Base-by-base conservation (phyloP, 2,797 vertebrate genomes). In the Petrocephalus sullivani region DNA sequence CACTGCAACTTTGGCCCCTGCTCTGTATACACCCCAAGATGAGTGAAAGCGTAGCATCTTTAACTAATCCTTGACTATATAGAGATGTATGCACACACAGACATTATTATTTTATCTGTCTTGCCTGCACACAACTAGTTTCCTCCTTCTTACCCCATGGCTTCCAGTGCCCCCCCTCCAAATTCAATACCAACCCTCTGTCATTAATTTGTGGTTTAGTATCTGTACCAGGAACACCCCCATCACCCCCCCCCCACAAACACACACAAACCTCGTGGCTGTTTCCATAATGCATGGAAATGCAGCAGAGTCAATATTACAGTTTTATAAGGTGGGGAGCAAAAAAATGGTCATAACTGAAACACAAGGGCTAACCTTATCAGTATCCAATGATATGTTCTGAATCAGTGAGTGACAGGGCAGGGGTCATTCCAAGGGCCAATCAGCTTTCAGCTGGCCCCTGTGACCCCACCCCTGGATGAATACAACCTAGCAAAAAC, bases 151-250 rank as follows among this genome's bases (percentile, higher is more conserved):
- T 82, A 46, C 37, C 46, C 78, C 7, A 12, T 49, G 78, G 28
- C 71, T 46, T 41, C 71, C 71, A 41, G 9, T 78, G 71, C 71
- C 60, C 60, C 21, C 60, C 37, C 16, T 28, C 58, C 33, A 8
- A 12, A 28, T 37, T 46, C 56, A 84, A 60, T 54, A 12, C 41
- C 21, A 33, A 16, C 51, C 58, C 41, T 1, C 23, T 2, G 7
- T 75, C 21, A 87, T 87, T 78, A 49, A 60, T 81, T 60, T 60
- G 53, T 88, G 83, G 86, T 89, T 89, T 89, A 78, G 64, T 46
- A 87, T 46, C 37, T 33, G 19, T 54, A 58, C 81, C 23, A 64
- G 61, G 23, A 64, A 28, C 9, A 28, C 23, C 8, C 67, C 33
- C 67, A 75, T 37, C 2, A 37, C 33, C 16, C 71, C 67, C 58